Evolutionary conservation across 2,888 invertebrate species (phyloP).

Genomic region (Agrotis segetum): DNA sequence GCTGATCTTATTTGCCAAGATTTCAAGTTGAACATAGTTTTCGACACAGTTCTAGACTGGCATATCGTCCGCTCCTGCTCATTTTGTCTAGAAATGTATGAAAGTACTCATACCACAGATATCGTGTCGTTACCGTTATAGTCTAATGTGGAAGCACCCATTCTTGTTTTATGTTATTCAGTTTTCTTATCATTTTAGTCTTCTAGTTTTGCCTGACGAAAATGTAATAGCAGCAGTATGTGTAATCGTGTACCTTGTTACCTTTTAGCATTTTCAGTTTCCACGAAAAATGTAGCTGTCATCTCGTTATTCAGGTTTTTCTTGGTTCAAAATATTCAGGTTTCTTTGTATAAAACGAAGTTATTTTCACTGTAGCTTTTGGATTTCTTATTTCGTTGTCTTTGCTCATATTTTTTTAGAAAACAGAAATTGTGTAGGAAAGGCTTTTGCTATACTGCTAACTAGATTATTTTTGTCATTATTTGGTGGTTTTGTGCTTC

Average conservation of each 20-base stretch:
- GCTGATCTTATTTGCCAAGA: too few species aligned
- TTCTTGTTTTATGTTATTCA: neutral
- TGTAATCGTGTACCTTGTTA: slow-evolving; percentile 21
- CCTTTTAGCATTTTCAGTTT: slow-evolving; percentile 16
- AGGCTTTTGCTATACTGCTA: too few species aligned
- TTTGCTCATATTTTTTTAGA: neutral
- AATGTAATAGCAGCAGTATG: neutral
- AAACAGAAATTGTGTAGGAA: neutral
- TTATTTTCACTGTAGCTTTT: neutral
- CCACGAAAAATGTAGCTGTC: neutral
- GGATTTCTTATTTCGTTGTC: neutral
- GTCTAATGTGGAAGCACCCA: too few species aligned
- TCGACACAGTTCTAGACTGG: too few species aligned
- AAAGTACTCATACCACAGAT: too few species aligned
- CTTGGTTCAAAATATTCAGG: neutral
- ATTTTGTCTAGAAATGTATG: too few species aligned
- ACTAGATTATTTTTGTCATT: too few species aligned
- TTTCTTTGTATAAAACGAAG: neutral
- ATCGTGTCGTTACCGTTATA: too few species aligned
- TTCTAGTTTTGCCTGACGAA: neutral
- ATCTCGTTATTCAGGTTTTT: neutral
- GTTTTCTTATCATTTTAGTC: neutral
- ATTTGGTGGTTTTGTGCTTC: too few species aligned
- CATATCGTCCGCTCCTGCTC: too few species aligned
- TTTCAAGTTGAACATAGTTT: too few species aligned